Evolutionary conservation across 1,140 invertebrate species (phyloP), one percentile per base, ranked within the genome.

Genomic region (Cydia fagiglandana): DNA sequence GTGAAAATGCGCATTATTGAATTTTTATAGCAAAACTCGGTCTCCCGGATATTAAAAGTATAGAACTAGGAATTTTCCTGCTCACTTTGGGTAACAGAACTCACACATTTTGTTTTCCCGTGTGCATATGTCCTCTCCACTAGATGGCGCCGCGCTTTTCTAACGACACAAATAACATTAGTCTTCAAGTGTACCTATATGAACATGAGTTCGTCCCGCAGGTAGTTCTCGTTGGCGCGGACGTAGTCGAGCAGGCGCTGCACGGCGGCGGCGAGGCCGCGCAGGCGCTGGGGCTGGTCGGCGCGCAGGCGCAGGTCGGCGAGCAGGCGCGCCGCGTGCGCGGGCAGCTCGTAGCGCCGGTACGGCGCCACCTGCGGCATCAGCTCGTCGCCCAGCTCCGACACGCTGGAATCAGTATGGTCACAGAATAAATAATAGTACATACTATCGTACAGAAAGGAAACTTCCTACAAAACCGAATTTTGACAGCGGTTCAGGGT

Each of bases 261-360:
- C 70, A 77, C n/a, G 64, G 64, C 30, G 66, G 38, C 73, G n/a
- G 64, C 7, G 64, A 56, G 47, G 75, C 53, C 2, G 64, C 34
- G 12, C 47, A 50, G 64, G 24, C 28, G 74, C 34, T n/a, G 64
- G 45, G 64, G 64, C 30, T 12, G 45, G 34, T 12, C 64, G 66
- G 38, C 73, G n/a, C 50, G 64, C 7, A 56, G 13, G 64, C 20
- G 56, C 64, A 38, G 76, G 34, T 56, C 34, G 73, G 47, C 15
- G 73, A 50, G 66, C 15, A 53, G 45, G n/a, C 56, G 76, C 68
- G 24, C 66, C 24, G 38, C 34, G 41, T n/a, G 79, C 73, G 45
- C 74, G 4, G 89, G 88, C 77, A 91, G 78, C 66, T 28, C 15
- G 85, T 89, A 91, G 50, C 86, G 84, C 15, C 83, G 79, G 78